Percentiles rank a stretch among this genome's conserved stretches.
These are phyloP conservation scores for Spilosoma lubricipeda DNA, from an alignment of 2,888 invertebrate genomes.

Conservation along the genomic window DNA sequence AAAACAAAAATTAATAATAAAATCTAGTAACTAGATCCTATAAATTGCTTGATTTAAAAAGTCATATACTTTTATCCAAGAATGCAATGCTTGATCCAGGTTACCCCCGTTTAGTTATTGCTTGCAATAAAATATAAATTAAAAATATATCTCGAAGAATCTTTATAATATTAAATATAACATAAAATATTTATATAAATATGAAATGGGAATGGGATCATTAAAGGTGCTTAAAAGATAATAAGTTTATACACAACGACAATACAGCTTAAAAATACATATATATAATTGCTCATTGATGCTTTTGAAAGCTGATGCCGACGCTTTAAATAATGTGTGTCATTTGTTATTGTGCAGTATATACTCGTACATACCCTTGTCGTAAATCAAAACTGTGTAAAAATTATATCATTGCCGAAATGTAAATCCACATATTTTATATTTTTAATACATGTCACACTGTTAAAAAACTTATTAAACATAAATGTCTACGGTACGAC, in stretches of 20 bases:
- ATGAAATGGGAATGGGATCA: not conserved
- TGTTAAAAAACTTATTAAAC: not conserved
- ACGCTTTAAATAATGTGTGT: conserved; percentile 36
- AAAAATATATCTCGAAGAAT: conserved; percentile 12
- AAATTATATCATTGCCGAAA: not conserved
- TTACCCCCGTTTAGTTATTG: conserved; percentile 57
- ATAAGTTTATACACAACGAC: conserved; percentile 1
- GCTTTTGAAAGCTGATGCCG: conserved; percentile 30
- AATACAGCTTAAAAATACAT: conserved; percentile 26
- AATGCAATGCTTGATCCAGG: conserved; percentile 72
- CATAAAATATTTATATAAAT: too few relatives aligned
- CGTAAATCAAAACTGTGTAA: not conserved
- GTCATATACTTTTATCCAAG: conserved; percentile 62
- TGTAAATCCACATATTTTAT: not conserved
- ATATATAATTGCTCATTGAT: conserved; percentile 39
- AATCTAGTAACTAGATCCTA: conserved; percentile 50
- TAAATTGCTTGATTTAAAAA: conserved; percentile 58
- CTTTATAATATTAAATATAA: not conserved
- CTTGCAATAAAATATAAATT: conserved; percentile 45
- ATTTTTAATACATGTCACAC: not conserved
- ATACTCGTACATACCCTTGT: not conserved
- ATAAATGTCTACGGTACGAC: conserved; percentile 7
- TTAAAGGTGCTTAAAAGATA: conserved; percentile 23
- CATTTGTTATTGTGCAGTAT: not conserved
- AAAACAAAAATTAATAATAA: conserved; percentile 38